Percentiles rank a stretch among this genome's conserved stretches.
These are phyloP conservation scores for Eurytoma adleriae DNA, from an alignment of 2,888 invertebrate species.

Conservation along the genomic window DNA sequence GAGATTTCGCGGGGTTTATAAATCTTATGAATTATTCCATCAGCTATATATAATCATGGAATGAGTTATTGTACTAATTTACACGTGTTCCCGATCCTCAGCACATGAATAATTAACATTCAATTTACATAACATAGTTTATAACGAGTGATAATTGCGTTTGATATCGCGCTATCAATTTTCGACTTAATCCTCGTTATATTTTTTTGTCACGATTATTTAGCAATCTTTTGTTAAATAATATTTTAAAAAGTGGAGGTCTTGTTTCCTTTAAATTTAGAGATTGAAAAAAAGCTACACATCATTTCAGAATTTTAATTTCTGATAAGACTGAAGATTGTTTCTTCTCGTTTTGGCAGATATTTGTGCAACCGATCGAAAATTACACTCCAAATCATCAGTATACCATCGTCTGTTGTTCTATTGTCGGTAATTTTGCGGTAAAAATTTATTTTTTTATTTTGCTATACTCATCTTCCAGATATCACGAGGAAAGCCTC, in stretches of 20 bases:
- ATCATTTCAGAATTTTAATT: too few relatives aligned
- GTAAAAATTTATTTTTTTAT: too few relatives aligned
- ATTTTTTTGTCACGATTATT: too few relatives aligned
- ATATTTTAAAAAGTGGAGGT: background rate
- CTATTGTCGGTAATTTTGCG: too few relatives aligned
- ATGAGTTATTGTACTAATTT: conserved; percentile 33
- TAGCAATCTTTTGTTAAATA: background rate
- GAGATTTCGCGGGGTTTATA: too few relatives aligned
- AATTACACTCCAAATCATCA: background rate
- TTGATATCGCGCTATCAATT: background rate
- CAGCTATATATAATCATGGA: background rate
- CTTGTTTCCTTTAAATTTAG: background rate
- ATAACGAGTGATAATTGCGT: background rate
- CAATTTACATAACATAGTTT: conserved; percentile 1
- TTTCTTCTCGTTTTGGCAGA: too few relatives aligned
- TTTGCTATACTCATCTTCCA: too few relatives aligned
- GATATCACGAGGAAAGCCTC: too few relatives aligned
- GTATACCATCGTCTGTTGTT: background rate
- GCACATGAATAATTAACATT: conserved; percentile 29
- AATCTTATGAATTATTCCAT: too few relatives aligned
- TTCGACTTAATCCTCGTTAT: background rate
- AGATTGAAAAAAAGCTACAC: too few relatives aligned
- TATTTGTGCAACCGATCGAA: too few relatives aligned
- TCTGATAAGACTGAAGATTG: too few relatives aligned
- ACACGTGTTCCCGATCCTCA: conserved; percentile 9